phyloP scores from a whole-genome alignment of 2,113 vertebrate species.

The Acanthochromis polyacanthus region DNA sequence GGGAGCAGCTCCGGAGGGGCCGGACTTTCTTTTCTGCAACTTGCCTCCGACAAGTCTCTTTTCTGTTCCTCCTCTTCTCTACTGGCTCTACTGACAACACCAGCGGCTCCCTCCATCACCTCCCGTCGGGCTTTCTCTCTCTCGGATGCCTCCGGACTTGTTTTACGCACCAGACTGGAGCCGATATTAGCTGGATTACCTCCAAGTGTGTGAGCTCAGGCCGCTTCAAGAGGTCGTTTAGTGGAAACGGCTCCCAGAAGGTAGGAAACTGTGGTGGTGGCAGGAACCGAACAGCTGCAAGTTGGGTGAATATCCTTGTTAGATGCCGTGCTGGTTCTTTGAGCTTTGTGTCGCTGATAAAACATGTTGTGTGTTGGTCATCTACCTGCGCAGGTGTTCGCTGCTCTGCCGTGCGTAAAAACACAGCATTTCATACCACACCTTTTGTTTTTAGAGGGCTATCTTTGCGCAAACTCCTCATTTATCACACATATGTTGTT shows the following conservation, averaged over 20 bases:
- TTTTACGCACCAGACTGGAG: neutral
- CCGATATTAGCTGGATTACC: conserved; percentile 49
- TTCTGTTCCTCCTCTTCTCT: conserved; percentile 52
- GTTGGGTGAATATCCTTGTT: neutral
- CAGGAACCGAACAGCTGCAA: conserved; percentile 10
- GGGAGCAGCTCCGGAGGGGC: conserved; percentile 60
- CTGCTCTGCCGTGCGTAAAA: neutral
- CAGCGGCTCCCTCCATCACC: conserved; percentile 49
- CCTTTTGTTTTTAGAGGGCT: too few relatives aligned
- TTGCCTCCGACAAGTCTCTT: conserved; percentile 65
- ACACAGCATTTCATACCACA: too few relatives aligned
- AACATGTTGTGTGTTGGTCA: neutral
- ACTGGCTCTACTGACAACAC: conserved; percentile 39
- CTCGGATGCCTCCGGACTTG: conserved; percentile 7
- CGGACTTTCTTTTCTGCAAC: conserved; percentile 73
- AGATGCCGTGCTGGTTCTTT: neutral
- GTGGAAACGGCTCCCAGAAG: conserved; percentile 27
- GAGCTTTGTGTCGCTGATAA: neutral
- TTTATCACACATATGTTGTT: too few relatives aligned
- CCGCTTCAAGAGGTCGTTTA: neutral
- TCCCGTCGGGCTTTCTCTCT: conserved; percentile 11
- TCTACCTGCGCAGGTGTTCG: conserved; percentile 49
- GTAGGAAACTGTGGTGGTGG: conserved; percentile 50
- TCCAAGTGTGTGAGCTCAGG: conserved; percentile 4
- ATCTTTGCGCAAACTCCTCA: too few relatives aligned